Evolutionary conservation across 2,888 invertebrate genomes (phyloP).

Genomic region (Acrobasis repandana): DNA sequence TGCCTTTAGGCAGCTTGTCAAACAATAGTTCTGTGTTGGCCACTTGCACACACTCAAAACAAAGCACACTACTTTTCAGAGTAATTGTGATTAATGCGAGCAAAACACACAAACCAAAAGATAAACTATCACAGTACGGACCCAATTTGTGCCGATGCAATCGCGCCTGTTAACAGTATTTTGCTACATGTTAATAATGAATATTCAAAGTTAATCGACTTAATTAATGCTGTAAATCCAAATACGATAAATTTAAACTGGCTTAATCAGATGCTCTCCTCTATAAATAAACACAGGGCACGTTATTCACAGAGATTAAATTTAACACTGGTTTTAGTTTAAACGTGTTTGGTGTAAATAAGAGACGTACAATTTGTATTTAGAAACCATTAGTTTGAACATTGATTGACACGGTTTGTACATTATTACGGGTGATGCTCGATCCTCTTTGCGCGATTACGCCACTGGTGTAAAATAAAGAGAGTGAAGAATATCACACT

Average conservation of each 20-base stretch:
- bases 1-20: no score
- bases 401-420: background rate
- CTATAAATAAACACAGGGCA: slow-evolving; percentile 33
- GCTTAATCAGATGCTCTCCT: slow-evolving; percentile 36
- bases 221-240: slow-evolving; percentile 39
- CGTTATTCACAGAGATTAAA: slow-evolving; percentile 31
- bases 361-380: slow-evolving; percentile 1
- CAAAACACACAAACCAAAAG: slow-evolving; percentile 19
- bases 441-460: background rate
- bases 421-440: slow-evolving; percentile 15
- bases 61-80: background rate
- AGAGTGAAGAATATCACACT: background rate
- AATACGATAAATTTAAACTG: slow-evolving; percentile 37
- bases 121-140: slow-evolving; percentile 22
- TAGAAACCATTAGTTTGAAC: slow-evolving; percentile 5
- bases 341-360: slow-evolving; percentile 21
- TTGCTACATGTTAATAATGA: slow-evolving; percentile 30
- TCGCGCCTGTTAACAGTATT: slow-evolving; percentile 24
- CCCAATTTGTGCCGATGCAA: slow-evolving; percentile 25
- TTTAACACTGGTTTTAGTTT: slow-evolving; percentile 27
- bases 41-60: no score
- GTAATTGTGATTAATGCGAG: slow-evolving; percentile 11
- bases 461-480: background rate
- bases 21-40: no score
- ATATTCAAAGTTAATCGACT: slow-evolving; percentile 36